Base-by-base conservation (phyloP, 2,113 vertebrate genomes). In the Hassar affinis region DNA sequence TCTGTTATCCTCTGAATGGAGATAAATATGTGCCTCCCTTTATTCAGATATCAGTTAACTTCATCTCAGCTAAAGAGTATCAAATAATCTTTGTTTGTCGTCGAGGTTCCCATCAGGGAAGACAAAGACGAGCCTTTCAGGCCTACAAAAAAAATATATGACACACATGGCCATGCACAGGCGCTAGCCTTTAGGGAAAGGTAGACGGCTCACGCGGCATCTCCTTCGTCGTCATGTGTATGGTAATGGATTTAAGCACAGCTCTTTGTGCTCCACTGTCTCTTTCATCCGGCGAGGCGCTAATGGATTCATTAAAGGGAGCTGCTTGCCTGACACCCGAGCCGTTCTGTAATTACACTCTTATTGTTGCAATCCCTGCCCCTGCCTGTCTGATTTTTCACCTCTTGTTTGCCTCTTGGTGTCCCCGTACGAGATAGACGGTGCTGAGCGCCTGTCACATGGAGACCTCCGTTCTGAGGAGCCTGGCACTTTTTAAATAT, bases 221-320 rank as follows among this genome's bases (percentile, higher is more conserved):
- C 30, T 62, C 42, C 68, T 78, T 17, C n/a, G 17, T 68, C 57
- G 51, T 81, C 72, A 38, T 74, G 68, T 51, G 12, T 66, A 76
- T 79, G 33, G 54, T 80, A 82, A 87, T 74, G 59, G 76, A 54
- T 78, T 82, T 77, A 85, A 61, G 51, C 52, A 47, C 42, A 45
- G 62, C 51, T 80, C 79, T 83, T 87, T 87, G 77, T 84, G 78
- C 42, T 61, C 33, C 61, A 25, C 84, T 49, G 66, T 78, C 74
- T 78, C 52, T 82, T 78, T 75, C 45, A 85, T 78, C 35, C 66
- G 12, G 45, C 51, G 82, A 83, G 54, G 69, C n/a, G 62, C 77
- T 87, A 87, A 87, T 87, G 84, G 81, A 82, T 85, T 87, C 71
- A 87, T 85, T 85, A 87, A 85, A 77, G 80, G 64, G 68, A 27